Base-by-base conservation (phyloP, 2,113 vertebrate species). In the Labeo rohita region DNA sequence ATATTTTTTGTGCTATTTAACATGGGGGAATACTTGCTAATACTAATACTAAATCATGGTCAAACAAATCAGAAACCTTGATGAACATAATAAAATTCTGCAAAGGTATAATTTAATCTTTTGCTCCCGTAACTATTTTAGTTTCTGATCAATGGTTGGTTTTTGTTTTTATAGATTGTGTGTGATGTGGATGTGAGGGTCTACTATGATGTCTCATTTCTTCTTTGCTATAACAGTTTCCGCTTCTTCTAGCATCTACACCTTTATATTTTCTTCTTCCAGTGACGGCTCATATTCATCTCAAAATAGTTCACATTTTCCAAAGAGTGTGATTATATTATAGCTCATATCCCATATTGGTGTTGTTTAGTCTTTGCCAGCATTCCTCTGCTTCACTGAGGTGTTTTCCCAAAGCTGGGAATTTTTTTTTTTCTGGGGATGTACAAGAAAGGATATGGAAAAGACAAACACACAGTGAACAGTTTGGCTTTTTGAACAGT, bases 371-470 rank as follows among this genome's bases (percentile, higher is more conserved):
- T 23, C 34, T 78, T 21, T 43, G 7, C 18, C 76, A 79, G 43
- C 11, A 3, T 74, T 28, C 6, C 59, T 76, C 49, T 23, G 8
- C 45, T 23, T 59, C 34, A 39, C 8, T 45, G 21, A 49, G 45
- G 45, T 49, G 21, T 49, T 78, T 80, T 23, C 54, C 36, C 18
- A 61, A 23, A 43, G 63, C 28, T 34, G 43, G 74, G 84, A 43
- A 66, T 63, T 81, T 85, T 83, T 63, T 81, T 85, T 83, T 56
- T n/a, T 10, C 16, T 74, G 11, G 70, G 6, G 8, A 28, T 68
- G 15, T 52, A 23, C 21, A 23, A 3, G 5, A 23, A 49, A 13
- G 10, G 43, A 74, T 49, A 23, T 13, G 21, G 15, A 49, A 3
- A 23, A n/a, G 18, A 74, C 11, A 49, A 23, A 23, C 10, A n/a